Percentiles rank a stretch among this genome's conserved stretches.
phyloP scores from a whole-genome alignment of 2,797 vertebrate species.

The Catamblyrhynchus diadema region DNA sequence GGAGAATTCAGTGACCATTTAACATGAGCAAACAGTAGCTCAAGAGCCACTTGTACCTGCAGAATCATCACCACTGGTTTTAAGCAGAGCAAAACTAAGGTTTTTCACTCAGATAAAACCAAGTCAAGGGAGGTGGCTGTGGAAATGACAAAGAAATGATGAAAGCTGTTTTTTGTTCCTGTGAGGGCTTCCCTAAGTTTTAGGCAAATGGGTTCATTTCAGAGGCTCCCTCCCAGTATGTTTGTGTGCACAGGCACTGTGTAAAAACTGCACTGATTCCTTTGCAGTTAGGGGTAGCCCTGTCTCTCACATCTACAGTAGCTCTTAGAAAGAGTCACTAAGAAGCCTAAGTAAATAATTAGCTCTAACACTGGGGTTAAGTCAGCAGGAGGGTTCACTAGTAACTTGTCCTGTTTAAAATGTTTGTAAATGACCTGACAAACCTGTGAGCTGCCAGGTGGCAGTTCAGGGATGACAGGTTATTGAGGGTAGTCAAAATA shows the following conservation, averaged over 20 bases:
- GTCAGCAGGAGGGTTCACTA: not conserved
- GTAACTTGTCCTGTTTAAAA: not conserved
- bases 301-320: not conserved
- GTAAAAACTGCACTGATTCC: not conserved
- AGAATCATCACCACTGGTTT: not conserved
- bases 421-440: not conserved
- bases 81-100: not conserved
- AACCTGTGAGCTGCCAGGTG: not conserved
- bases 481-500: not conserved
- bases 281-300: not conserved
- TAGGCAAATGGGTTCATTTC: not conserved
- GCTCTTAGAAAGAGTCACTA: not conserved
- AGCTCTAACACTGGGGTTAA: not conserved
- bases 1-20: not conserved
- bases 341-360: not conserved
- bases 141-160: not conserved
- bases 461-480: not conserved
- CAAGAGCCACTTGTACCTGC: not conserved
- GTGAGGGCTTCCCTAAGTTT: not conserved
- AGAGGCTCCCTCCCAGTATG: not conserved
- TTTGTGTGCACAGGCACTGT: accelerated
- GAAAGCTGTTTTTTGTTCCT: not conserved
- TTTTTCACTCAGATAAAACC: not conserved
- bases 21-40: not conserved
- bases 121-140: not conserved